Conservation (phyloP, 37 sponge, comb jelly and placozoan genomes). For the Tethya wilhelma region DNA sequence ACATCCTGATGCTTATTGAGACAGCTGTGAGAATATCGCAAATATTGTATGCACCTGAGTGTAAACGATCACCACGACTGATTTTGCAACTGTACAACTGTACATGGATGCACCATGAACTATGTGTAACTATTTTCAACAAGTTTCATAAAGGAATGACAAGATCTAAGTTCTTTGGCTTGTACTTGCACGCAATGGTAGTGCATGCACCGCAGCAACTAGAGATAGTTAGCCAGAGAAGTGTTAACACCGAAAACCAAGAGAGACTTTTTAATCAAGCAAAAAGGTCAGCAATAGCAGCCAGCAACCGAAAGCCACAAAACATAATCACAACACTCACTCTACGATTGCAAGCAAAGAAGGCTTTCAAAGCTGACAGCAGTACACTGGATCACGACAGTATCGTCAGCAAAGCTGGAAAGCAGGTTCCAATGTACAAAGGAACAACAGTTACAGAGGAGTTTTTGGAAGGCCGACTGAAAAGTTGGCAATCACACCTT, state of each 20-base stretch:
- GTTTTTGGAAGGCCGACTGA: background rate
- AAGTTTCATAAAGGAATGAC: background rate
- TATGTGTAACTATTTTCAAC: background rate
- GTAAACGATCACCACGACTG: background rate
- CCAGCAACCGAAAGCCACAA: background rate
- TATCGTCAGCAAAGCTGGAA: background rate
- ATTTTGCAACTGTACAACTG: background rate
- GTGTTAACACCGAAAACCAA: background rate
- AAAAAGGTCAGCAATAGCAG: background rate
- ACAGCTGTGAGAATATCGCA: background rate
- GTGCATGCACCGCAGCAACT: constrained; percentile 16
- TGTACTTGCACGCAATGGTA: constrained; percentile 15
- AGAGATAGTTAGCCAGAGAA: constrained; percentile 5
- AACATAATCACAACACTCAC: background rate
- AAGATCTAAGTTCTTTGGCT: background rate
- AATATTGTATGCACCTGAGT: background rate
- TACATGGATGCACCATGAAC: constrained; percentile 7
- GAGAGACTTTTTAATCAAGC: constrained; percentile 9
- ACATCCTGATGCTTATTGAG: background rate
- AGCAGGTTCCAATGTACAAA: background rate
- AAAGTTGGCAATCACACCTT: background rate
- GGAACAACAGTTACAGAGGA: background rate
- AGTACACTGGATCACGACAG: background rate
- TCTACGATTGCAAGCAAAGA: constrained; percentile 1
- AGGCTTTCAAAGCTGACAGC: background rate